A percentile compares a stretch with the other conserved stretches of the same genome.
Conservation (phyloP, 2,797 vertebrate genomes). For the Galago senegalensis region DNA sequence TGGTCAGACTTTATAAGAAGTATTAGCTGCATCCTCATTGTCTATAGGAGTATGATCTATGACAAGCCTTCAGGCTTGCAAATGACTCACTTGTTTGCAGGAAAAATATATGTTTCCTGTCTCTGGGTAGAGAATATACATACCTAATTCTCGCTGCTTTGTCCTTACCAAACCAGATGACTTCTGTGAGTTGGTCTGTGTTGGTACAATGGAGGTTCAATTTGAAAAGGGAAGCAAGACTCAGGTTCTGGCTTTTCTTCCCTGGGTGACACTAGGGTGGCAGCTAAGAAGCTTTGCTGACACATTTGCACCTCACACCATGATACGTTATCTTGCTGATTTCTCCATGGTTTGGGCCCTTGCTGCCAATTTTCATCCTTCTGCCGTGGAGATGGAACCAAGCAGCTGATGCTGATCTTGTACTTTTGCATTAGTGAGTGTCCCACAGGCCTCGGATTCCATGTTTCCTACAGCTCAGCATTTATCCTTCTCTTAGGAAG, state of each 20-base stretch:
- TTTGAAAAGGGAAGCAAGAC: background rate
- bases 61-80: background rate
- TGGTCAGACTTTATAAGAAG: background rate
- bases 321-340: background rate
- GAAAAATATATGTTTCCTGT: background rate
- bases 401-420: background rate
- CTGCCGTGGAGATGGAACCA: background rate
- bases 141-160: background rate
- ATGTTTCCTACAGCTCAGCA: background rate
- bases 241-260: background rate
- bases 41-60: background rate
- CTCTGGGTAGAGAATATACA: background rate
- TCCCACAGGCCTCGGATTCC: background rate
- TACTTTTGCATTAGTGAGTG: background rate
- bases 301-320: background rate
- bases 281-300: background rate
- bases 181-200: background rate
- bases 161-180: background rate
- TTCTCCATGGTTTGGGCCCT: background rate
- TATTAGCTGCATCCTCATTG: background rate
- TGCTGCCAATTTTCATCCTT: background rate
- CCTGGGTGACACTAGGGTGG: background rate
- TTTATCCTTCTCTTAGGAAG: slow-evolving; percentile 15
- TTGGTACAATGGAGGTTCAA: background rate
- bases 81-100: background rate